Conservation (phyloP, 2,113 vertebrate genomes). For the Cyphomyrus plagiostoma region DNA sequence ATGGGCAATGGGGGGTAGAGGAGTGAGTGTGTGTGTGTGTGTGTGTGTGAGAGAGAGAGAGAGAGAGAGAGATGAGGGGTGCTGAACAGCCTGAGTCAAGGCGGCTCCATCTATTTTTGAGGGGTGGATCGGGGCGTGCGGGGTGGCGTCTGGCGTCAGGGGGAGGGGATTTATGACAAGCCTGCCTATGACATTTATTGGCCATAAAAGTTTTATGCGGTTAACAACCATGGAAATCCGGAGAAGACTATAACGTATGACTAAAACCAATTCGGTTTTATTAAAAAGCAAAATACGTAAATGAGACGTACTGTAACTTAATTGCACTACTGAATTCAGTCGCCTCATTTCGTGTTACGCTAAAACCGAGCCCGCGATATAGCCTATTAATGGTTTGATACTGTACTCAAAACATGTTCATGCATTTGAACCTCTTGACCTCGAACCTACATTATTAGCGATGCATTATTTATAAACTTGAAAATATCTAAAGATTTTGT, state of each 20-base stretch:
- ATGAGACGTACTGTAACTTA: not conserved
- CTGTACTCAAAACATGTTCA: not conserved
- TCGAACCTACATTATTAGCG: not conserved
- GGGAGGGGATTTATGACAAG: not conserved
- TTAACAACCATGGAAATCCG: not conserved
- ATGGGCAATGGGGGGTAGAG: not conserved
- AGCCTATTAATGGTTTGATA: not conserved
- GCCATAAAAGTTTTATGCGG: not conserved
- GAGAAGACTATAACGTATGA: not conserved
- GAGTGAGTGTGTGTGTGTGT: not conserved
- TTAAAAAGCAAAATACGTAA: not conserved
- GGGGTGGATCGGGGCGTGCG: not conserved
- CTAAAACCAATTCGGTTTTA: not conserved
- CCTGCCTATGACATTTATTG: not conserved
- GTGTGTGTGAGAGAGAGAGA: not conserved
- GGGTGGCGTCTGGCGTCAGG: not conserved
- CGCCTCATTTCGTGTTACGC: not conserved
- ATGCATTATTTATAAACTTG: not conserved
- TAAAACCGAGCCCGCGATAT: not conserved
- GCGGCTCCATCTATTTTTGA: not conserved
- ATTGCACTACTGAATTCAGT: not conserved
- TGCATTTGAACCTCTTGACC: not conserved
- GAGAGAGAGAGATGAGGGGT: not conserved
- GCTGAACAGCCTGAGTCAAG: not conserved
- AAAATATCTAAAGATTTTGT: not conserved